A percentile compares a stretch with the other conserved stretches of the same genome.
Evolutionary conservation across 2,113 vertebrate genomes (phyloP).

Genomic region (Pygoscelis antarcticus): DNA sequence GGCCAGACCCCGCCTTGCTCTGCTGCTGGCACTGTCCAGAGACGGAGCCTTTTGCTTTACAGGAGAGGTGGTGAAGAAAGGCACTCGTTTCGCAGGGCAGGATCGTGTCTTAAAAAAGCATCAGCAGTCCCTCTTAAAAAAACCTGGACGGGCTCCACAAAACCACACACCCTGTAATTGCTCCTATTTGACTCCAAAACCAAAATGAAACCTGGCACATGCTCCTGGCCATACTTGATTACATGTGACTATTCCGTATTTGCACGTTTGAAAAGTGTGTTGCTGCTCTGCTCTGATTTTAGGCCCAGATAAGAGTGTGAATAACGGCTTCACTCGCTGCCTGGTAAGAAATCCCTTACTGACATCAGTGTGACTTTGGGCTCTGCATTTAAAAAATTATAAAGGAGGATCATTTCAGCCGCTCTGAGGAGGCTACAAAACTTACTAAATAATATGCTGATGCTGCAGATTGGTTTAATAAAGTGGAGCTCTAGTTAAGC

Average conservation of each 20-base stretch:
- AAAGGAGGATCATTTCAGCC: background rate
- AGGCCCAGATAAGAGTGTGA: slow-evolving; percentile 67
- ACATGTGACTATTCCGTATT: slow-evolving; percentile 59
- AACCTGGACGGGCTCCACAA: slow-evolving; percentile 80
- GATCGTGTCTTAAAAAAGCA: background rate
- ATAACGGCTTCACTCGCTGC: slow-evolving; percentile 30
- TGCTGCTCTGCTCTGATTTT: slow-evolving; percentile 75
- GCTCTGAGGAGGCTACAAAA: background rate
- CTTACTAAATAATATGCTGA: background rate
- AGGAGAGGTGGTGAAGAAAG: background rate
- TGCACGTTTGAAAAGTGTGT: slow-evolving; percentile 4
- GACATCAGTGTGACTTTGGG: background rate
- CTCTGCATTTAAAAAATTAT: background rate
- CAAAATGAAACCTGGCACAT: slow-evolving; percentile 78
- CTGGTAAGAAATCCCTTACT: slow-evolving; percentile 37
- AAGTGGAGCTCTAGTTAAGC: background rate
- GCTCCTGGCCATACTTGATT: slow-evolving; percentile 36
- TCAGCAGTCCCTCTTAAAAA: slow-evolving; percentile 78
- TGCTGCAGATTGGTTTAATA: background rate
- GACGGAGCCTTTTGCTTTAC: background rate
- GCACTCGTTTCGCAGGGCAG: background rate
- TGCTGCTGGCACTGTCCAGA: accelerated
- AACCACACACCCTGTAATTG: slow-evolving; percentile 82
- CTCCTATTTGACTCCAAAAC: slow-evolving; percentile 79
- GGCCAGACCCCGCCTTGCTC: background rate